Evolutionary conservation across 2,113 vertebrate species (phyloP).

Genomic region (Oxyruncus cristatus): DNA sequence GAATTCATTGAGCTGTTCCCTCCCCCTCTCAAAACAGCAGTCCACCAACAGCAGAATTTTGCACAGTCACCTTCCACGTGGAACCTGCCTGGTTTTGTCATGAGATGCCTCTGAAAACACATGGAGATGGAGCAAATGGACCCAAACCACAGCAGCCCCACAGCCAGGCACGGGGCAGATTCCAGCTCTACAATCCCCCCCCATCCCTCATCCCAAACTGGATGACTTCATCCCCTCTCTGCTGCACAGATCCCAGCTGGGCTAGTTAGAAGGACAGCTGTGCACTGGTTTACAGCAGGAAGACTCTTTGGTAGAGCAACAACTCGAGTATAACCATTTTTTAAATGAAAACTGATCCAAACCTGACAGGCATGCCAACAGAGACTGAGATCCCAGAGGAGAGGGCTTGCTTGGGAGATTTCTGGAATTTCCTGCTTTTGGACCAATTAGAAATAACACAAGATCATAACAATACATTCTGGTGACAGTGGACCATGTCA

Average conservation of each 20-base stretch:
- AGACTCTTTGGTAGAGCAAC: neutral
- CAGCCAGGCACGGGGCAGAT: neutral
- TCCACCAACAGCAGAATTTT: neutral
- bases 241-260: neutral
- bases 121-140: neutral
- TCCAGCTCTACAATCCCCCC: neutral
- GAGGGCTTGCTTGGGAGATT: neutral
- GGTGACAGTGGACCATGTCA: neutral
- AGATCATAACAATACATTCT: neutral
- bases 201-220: neutral
- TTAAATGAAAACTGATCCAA: slow-evolving; percentile 31
- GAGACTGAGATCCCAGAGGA: slow-evolving; percentile 10
- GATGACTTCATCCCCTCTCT: slow-evolving; percentile 7
- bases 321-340: neutral
- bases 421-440: slow-evolving; percentile 50
- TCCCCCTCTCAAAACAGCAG: neutral
- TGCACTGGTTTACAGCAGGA: neutral
- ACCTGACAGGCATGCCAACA: slow-evolving; percentile 17
- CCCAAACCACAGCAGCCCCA: neutral
- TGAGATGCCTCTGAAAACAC: neutral
- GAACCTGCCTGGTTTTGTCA: neutral
- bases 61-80: neutral
- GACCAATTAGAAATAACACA: neutral
- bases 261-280: slow-evolving; percentile 15
- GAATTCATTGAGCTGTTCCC: neutral